phyloP scores from a whole-genome alignment of 2,888 invertebrate genomes.

The Gonocerus acuteangulatus region DNA sequence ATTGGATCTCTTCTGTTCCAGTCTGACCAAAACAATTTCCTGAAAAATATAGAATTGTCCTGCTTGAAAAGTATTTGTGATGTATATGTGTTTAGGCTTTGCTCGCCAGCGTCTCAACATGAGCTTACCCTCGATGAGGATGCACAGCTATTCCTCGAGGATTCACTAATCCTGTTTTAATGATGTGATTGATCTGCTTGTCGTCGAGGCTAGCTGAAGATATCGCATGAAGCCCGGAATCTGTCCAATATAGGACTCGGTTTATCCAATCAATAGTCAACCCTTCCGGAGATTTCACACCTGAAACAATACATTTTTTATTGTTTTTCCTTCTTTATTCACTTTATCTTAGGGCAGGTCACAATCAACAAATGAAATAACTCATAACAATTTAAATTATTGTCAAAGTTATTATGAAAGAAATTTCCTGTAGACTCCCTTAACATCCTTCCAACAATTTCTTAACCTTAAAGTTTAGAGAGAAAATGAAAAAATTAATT shows the following conservation, averaged over 20 bases:
- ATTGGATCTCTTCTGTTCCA: conserved; percentile 88
- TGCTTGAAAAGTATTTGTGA: neutral
- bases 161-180: conserved; percentile 71
- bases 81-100: neutral
- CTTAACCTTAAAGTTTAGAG: too few relatives aligned
- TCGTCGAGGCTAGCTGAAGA: conserved; percentile 78
- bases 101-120: too few relatives aligned
- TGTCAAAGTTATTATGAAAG: too few relatives aligned
- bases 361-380: too few relatives aligned
- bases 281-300: conserved; percentile 84
- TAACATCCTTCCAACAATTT: too few relatives aligned
- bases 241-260: conserved; percentile 92
- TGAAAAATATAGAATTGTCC: conserved; percentile 43
- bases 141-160: conserved; percentile 94
- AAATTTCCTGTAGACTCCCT: too few relatives aligned
- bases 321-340: too few relatives aligned
- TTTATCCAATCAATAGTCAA: conserved; percentile 88
- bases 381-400: too few relatives aligned
- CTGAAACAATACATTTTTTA: too few relatives aligned
- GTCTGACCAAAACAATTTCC: conserved; percentile 95
- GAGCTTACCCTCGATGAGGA: conserved; percentile 67
- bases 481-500: too few relatives aligned
- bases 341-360: too few relatives aligned
- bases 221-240: conserved; percentile 78
- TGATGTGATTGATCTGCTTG: conserved; percentile 65